phyloP scores from a whole-genome alignment of 2,797 vertebrate genomes.

The Morelia viridis region DNA sequence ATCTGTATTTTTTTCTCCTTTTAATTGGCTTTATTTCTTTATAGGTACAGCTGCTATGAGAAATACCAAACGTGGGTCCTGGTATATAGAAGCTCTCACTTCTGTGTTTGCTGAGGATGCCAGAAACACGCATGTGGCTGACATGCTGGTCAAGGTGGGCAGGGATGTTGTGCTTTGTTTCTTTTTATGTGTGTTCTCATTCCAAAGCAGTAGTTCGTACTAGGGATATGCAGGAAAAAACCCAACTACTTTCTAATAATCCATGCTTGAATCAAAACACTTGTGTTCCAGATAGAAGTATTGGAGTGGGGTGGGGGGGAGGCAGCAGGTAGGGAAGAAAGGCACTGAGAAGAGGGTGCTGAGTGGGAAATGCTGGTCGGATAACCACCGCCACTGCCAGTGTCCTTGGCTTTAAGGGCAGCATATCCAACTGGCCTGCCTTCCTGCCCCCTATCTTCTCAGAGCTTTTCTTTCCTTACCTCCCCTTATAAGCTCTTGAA shows the following conservation, averaged over 20 bases:
- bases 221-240: neutral
- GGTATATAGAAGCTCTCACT: slow-evolving; percentile 92
- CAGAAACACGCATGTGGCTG: slow-evolving; percentile 87
- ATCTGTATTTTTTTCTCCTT: neutral
- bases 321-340: neutral
- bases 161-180: neutral
- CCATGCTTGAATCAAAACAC: neutral
- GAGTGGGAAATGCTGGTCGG: neutral
- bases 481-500: neutral
- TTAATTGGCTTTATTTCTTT: rapidly evolving
- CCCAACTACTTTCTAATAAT: neutral
- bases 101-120: slow-evolving; percentile 82
- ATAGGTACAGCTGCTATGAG: slow-evolving; percentile 93
- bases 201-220: neutral
- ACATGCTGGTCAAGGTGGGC: slow-evolving; percentile 92
- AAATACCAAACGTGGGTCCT: slow-evolving; percentile 95
- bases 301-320: too few relatives aligned
- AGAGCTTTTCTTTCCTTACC: neutral
- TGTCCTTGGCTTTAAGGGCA: neutral
- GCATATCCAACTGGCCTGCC: neutral
- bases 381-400: neutral
- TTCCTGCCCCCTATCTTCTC: neutral
- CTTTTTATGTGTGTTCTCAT: neutral
- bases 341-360: neutral
- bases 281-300: neutral